These are phyloP conservation scores for Eurois occulta DNA, from an alignment of 2,888 invertebrate genomes.

Conservation along the genomic window DNA sequence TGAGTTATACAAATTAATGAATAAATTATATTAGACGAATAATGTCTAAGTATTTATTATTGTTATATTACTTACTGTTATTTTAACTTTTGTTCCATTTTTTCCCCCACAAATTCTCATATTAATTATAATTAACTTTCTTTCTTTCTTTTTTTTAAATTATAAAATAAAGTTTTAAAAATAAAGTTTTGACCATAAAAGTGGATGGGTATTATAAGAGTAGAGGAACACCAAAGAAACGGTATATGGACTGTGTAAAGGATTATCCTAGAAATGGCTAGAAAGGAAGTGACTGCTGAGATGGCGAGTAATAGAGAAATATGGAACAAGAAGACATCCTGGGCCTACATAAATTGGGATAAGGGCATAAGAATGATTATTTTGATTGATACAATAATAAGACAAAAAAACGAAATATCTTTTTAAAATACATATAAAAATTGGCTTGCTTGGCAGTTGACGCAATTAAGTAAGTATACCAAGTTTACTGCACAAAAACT, in stretches of 20 bases:
- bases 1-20: conserved; percentile 45
- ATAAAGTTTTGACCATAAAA: neutral
- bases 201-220: neutral
- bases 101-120: neutral
- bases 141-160: no score
- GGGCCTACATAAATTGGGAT: neutral
- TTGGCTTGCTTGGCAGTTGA: neutral
- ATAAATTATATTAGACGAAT: conserved; percentile 63
- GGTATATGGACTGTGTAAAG: neutral
- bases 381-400: no score
- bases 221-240: neutral
- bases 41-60: conserved; percentile 5
- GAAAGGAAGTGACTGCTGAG: neutral
- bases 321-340: neutral
- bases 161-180: no score
- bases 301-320: neutral
- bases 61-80: neutral
- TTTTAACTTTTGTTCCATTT: neutral
- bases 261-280: neutral
- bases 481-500: neutral
- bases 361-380: no score
- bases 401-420: neutral
- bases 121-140: no score
- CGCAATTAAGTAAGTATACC: neutral
- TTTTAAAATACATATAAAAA: neutral